Evolutionary conservation across 2,113 vertebrate genomes (phyloP), one percentile per base, ranked within the genome.

Genomic region (Eptatretus burgeri): DNA sequence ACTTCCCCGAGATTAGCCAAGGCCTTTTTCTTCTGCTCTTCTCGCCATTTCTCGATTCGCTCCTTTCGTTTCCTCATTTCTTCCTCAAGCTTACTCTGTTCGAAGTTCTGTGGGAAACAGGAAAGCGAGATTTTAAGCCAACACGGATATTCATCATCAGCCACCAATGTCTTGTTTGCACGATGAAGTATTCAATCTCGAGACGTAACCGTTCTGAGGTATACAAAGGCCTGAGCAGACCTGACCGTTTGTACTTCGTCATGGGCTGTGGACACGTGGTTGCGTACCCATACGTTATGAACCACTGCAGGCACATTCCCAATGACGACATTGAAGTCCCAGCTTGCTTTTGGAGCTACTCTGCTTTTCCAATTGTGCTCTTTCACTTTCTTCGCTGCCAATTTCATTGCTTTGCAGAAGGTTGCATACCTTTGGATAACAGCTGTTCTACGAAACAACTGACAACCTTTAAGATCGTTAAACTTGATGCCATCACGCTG

Each of bases 51-150:
- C 71, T 98, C 91, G 69, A 98, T 88, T 11, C 91, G 78, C 70
- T 98, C 91, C 75, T 98, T 98, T 67, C 91, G 78, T 70, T 98
- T 98, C 71, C 91, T 84, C 89, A 98, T 98, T 78, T 95, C 89
- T 69, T 95, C 89, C 70, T 98, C 91, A 64, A 98, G 76, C 63
- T 93, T 95, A 73, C 93, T 95, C 73, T 95, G 91, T 73, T 98
- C 89, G 77, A 98, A 98, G 71, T 94, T 93, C 80, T 95, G 67
- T 16, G 63, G 19, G n/a, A 13, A 56, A 11, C 19, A 50, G 53
- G 62, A 62, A 18, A 17, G 62, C 18, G 14, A 50, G 13, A 60
- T n/a, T 53, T 65, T 53, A 41, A 62, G 27, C 27, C 27, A n/a
- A 64, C 49, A 27, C 20, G 49, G 49, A 11, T n/a, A 5, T n/a